Evolutionary conservation across 2,113 vertebrate species (phyloP), one percentile per base, ranked within the genome.

Genomic region (Riparia riparia): DNA sequence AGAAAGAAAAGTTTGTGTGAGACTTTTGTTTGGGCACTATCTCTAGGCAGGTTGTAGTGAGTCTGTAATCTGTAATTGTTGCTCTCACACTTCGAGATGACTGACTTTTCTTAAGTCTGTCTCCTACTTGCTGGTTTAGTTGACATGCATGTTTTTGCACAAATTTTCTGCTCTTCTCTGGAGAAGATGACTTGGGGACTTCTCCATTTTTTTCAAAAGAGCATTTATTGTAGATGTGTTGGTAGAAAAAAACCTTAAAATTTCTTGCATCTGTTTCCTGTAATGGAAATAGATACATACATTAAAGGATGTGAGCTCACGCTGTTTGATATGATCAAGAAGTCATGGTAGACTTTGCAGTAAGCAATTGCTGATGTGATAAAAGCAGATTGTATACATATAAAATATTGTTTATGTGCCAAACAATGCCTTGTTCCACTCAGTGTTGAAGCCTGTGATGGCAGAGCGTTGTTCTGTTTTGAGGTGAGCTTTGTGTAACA

Each of bases 271-370:
- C 39, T 42, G 14, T 93, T 85, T 83, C 44, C 42, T 0, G 0
- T 68, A 34, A 17, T 20, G 21, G 73, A 57, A 72, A 11, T 16
- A 13, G 3, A 14, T 25, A 14, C 5, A 1, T n/a, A 5, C 1
- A 0, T 12, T 45, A 28, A 65, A 77, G 39, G 54, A 60, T 3
- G 1, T 71, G 29, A 54, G 34, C 24, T 74, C 47, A 14, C 0
- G 47, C 12, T 56, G 3, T 86, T 41, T 73, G 51, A 19, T 26
- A 9, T 29, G 9, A 49, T 82, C 26, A 39, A 82, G 44, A 85
- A 85, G 26, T 61, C 68, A 21, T n/a, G 20, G 50, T 44, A 54
- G 58, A 28, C 34, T 86, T 92, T 11, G 28, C 41, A 69, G 21
- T 39, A 31, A 45, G 32, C 32, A 69, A 5, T 47, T 82, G 45